Evolutionary conservation across 2,888 invertebrate genomes (phyloP), one percentile per base, ranked within the genome.

Genomic region (Xestia rhomboidea): DNA sequence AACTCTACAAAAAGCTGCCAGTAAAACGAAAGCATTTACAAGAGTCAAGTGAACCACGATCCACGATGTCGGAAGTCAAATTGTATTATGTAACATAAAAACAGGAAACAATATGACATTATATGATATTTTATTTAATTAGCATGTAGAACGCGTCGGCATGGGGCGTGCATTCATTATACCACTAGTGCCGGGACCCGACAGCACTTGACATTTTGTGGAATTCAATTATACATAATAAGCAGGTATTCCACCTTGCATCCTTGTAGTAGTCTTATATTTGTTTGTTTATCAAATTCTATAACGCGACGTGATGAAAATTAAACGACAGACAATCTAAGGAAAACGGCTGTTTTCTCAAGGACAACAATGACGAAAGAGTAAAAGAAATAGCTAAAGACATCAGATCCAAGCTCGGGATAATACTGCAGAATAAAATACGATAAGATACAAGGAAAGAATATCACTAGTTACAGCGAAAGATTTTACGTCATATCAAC

Each of bases 101-200:
- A 90, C 92, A 92, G 92, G 92, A 92, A 92, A 91, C 87, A 85
- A 85, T 84, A 87, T 87, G 89, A 87, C 85, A 89, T 85, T 87
- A 88, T 85, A 87, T 88, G 78, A 90, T 89, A 90, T 88, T 89
- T 88, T 81, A 89, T 88, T 89, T 90, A 82, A 91, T 92, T 90
- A 90, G 89, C 91, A 91, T 89, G 79, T 77, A 73, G 76, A 79
- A 87, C 89, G 88, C 90, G 89, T 84, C 79, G 86, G 89, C 87
- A 91, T 90, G 88, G 86, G 81, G 73, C 77, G 68, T 84, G 91
- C 87, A 92, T 92, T 90, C 82, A 92, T 92, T 90, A 92, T 64
- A 70, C 66, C 73, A 60, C 82, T 83, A 77, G 72, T 80, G 76
- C 80, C 79, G 74, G 76, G 62, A 83, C 79, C 81, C 60, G 54